phyloP scores from a whole-genome alignment of 2,797 vertebrate species.

The Tokudaia muenninki region DNA sequence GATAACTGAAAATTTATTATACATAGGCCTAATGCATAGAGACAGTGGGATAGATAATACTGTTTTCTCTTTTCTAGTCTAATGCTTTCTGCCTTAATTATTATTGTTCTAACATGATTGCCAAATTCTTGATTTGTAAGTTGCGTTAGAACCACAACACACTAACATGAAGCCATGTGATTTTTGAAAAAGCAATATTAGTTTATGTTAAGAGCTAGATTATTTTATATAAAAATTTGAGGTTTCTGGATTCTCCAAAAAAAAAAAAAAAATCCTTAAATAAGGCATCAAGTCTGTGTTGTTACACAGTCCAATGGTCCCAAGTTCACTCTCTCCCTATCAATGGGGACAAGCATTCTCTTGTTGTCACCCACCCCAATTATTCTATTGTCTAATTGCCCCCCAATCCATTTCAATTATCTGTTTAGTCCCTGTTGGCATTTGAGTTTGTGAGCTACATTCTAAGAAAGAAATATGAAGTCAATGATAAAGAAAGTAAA shows the following conservation, averaged over 20 bases:
- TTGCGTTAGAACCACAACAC: not conserved
- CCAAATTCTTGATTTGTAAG: not conserved
- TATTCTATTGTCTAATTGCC: not conserved
- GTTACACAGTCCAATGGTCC: not conserved
- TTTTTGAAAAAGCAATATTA: not conserved
- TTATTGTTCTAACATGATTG: not conserved
- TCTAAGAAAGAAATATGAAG: not conserved
- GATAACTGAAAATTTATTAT: not conserved
- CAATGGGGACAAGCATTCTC: not conserved
- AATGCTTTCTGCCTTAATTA: not conserved
- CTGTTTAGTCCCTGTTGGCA: not conserved
- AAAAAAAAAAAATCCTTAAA: slow-evolving; percentile 1
- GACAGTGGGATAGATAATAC: not conserved
- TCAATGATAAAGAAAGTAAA: not conserved
- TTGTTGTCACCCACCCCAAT: not conserved
- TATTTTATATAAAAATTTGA: slow-evolving; percentile 16
- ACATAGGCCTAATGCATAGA: not conserved
- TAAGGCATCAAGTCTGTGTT: not conserved
- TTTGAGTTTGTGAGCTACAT: not conserved
- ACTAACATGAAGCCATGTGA: not conserved
- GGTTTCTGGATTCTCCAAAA: slow-evolving; percentile 30
- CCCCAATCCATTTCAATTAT: not conserved
- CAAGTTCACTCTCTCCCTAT: not conserved
- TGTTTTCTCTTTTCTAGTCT: not conserved
- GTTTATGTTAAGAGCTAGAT: not conserved